A percentile compares a stretch with the other conserved stretches of the same genome.
Evolutionary conservation across 2,113 vertebrate species (phyloP).

Genomic region (Trogon surrucura): DNA sequence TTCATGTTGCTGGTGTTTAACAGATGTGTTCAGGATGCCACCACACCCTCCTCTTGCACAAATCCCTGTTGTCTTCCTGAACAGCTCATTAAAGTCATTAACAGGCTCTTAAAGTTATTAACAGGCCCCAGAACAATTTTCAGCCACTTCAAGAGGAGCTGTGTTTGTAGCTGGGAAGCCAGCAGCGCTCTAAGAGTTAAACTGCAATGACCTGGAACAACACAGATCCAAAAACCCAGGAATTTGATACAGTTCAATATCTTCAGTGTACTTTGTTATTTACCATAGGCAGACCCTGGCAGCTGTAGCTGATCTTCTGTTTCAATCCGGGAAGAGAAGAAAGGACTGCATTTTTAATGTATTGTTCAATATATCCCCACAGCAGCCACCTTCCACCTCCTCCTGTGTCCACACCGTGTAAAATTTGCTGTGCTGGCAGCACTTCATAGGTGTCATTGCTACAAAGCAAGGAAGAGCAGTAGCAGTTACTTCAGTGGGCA

Average conservation of each 20-base stretch:
- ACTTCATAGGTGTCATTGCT: rapidly evolving
- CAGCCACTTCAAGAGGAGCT: neutral
- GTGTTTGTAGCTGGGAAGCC: neutral
- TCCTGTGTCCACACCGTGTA: neutral
- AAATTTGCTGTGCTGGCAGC: neutral
- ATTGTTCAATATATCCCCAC: neutral
- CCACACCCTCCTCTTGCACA: neutral
- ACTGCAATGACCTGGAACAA: neutral
- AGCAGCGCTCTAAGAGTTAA: neutral
- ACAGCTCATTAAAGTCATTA: constrained; percentile 21
- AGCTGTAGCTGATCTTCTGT: neutral
- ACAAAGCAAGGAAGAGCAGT: neutral
- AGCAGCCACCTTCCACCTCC: neutral
- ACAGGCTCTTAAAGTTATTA: constrained; percentile 2
- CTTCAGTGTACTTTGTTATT: constrained; percentile 2
- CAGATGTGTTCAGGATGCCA: neutral
- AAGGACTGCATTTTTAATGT: neutral
- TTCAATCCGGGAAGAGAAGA: neutral
- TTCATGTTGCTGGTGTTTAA: neutral
- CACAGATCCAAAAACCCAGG: neutral
- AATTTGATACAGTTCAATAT: neutral
- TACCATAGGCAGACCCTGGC: neutral
- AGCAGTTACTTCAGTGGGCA: neutral
- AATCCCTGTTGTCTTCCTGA: neutral
- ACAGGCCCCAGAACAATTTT: neutral